Evolutionary conservation across 2,113 vertebrate genomes (phyloP), one percentile per base, ranked within the genome.

Genomic region (Prochilodus magdalenae): DNA sequence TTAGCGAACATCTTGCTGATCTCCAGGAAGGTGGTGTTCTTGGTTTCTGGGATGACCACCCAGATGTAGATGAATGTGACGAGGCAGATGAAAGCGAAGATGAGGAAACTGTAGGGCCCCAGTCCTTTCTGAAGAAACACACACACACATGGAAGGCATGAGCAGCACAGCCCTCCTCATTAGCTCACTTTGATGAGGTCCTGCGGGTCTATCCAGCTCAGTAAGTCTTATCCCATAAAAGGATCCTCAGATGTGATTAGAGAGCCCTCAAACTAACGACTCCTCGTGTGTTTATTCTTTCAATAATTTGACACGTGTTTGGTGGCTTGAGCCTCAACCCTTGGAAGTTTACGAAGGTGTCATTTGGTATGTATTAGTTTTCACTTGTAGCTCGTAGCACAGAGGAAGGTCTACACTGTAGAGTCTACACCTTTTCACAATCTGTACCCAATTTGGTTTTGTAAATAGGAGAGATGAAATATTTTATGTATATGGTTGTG

Each of bases 21-120:
- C 88, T 98, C 97, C 82, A 97, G 85, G 84, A 99, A 98, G 0
- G 97, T 97, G 90, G 95, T 96, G 79, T 88, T 93, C 90, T 99
- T 98, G 3, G 98, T 99, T 89, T 99, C 97, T 0, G 97, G 96
- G 71, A 99, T 89, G 6, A 97, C 22, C 4, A 97, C 1, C 92
- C 92, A 96, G 88, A 94, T 92, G 91, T 96, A 99, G 77, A 95
- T 0, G 26, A 95, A 72, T 0, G 95, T 96, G 80, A 85, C 73
- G 0, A 99, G 79, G 77, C 98, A 98, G 85, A 99, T 85, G 24
- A 82, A 82, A 0, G 90, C 90, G 69, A 99, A 99, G 53, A 98
- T 81, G 67, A 98, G 92, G 87, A 99, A 99, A 89, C 95, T 93
- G 90, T 94, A 97, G 4, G 95, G 5, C 0, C 95, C 96, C 1